phyloP scores from a whole-genome alignment of 2,888 invertebrate genomes.

The Synanthedon myopaeformis region DNA sequence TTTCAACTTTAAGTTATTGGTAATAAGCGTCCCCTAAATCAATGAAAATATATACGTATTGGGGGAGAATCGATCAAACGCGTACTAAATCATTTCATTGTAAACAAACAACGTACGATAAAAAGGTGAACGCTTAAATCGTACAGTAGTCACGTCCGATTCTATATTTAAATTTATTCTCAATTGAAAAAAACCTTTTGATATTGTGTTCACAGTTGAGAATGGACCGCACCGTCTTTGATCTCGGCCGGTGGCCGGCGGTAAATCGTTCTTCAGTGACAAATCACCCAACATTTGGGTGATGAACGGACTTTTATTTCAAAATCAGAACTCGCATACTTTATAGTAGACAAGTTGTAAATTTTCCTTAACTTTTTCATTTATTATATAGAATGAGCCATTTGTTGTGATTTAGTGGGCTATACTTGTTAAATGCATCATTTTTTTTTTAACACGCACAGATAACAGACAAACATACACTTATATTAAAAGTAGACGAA shows the following conservation, averaged over 20 bases:
- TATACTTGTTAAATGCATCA: too few relatives aligned
- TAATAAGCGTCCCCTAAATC: constrained; percentile 15
- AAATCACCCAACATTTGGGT: constrained; percentile 24
- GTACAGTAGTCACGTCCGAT: constrained; percentile 18
- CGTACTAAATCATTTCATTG: constrained; percentile 5
- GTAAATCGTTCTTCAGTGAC: constrained; percentile 40
- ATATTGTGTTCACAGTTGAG: constrained; percentile 20
- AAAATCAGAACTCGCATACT: background rate
- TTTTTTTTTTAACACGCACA: too few relatives aligned
- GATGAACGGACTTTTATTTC: constrained; percentile 12
- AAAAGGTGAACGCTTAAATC: background rate
- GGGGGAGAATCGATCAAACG: background rate
- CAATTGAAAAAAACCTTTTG: constrained; percentile 25
- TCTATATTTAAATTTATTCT: constrained; percentile 31
- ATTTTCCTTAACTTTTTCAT: background rate
- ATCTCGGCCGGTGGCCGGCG: constrained; percentile 45
- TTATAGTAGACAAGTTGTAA: background rate
- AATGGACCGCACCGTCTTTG: constrained; percentile 26
- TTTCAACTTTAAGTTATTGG: background rate
- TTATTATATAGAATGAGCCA: too few relatives aligned
- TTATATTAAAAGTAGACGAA: too few relatives aligned
- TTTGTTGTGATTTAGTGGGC: too few relatives aligned
- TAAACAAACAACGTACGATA: constrained; percentile 2
- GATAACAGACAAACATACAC: too few relatives aligned
- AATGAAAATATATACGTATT: constrained; percentile 15